These are phyloP conservation scores for Forbesichthys papilliferus DNA, from an alignment of 2,113 vertebrate species.

Conservation along the genomic window DNA sequence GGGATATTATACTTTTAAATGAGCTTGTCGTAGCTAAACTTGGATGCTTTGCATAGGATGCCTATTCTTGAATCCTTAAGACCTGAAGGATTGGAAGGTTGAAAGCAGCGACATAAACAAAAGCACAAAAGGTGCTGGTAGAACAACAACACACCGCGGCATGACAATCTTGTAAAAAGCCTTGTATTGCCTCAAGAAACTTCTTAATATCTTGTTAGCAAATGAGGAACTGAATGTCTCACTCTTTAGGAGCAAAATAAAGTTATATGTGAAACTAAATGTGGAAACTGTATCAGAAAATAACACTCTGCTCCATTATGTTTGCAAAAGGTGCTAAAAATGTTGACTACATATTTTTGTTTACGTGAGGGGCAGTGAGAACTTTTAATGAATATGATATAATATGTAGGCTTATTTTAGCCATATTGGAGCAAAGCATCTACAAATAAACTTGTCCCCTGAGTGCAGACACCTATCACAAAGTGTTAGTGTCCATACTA, in stretches of 20 bases:
- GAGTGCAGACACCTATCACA: too few relatives aligned
- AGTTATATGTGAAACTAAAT: not conserved
- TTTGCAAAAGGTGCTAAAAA: not conserved
- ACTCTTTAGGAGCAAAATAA: constrained; percentile 6
- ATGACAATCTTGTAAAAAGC: constrained; percentile 5
- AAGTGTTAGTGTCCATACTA: too few relatives aligned
- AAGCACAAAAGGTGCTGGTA: constrained; percentile 32
- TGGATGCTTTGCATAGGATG: constrained; percentile 44
- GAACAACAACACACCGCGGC: constrained; percentile 7
- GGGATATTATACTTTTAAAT: constrained; percentile 73
- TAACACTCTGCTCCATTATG: not conserved
- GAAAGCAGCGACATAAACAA: constrained; percentile 43
- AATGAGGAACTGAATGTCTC: constrained; percentile 16
- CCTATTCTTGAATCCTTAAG: constrained; percentile 46
- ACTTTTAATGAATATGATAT: too few relatives aligned
- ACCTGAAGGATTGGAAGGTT: constrained; percentile 30
- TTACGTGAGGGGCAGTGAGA: not conserved
- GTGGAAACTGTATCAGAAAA: not conserved
- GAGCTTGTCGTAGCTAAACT: constrained; percentile 62
- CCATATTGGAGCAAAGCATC: too few relatives aligned
- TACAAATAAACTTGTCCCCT: too few relatives aligned
- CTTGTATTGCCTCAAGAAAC: constrained; percentile 17
- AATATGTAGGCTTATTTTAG: too few relatives aligned
- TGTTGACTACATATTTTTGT: not conserved
- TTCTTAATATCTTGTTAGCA: constrained; percentile 22